Evolutionary conservation across 2,888 invertebrate species (phyloP).

Genomic region (Apodemia hepburni): DNA sequence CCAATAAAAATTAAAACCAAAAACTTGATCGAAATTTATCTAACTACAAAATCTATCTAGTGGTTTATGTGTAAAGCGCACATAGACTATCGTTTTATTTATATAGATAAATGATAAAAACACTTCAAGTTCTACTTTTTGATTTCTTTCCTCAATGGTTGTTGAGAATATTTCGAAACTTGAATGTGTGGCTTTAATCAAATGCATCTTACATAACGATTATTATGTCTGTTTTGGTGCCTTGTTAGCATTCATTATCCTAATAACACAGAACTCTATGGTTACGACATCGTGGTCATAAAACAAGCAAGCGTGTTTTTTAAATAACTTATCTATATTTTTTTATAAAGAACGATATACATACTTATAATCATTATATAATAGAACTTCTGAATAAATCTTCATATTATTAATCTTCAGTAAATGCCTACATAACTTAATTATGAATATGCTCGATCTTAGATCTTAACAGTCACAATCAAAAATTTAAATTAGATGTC

Average conservation of each 20-base stretch:
- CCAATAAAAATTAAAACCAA: no score
- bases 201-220: neutral
- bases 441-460: no score
- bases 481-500: no score
- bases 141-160: constrained; percentile 26
- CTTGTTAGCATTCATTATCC: constrained; percentile 10
- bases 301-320: neutral
- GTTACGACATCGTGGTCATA: constrained; percentile 2
- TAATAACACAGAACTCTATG: constrained; percentile 9
- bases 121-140: neutral
- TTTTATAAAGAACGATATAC: neutral
- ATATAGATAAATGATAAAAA: no score
- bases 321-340: neutral
- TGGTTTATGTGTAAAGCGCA: no score
- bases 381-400: neutral
- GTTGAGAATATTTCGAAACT: constrained; percentile 36
- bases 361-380: neutral
- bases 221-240: neutral
- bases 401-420: neutral
- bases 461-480: no score
- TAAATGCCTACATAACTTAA: no score
- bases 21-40: no score
- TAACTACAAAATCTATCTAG: no score
- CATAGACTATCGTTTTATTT: no score
- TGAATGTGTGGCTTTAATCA: constrained; percentile 27